Evolutionary conservation across 2,113 vertebrate genomes (phyloP).

Genomic region (Fregetta grallaria): DNA sequence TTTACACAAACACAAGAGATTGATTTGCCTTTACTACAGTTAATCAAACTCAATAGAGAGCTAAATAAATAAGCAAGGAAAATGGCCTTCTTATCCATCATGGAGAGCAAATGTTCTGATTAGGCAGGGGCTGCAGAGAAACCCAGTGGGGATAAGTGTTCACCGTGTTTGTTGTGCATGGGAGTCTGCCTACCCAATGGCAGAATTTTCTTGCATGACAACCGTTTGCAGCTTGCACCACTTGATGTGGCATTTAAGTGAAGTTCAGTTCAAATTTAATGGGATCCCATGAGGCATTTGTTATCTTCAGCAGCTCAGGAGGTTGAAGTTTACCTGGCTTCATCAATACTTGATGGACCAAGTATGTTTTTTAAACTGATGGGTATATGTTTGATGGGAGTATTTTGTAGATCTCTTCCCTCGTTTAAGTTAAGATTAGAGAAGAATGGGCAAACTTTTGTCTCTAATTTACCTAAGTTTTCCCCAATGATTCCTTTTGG

Average conservation of each 20-base stretch:
- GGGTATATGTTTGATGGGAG: not conserved
- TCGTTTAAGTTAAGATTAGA: not conserved
- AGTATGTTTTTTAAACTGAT: not conserved
- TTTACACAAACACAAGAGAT: slow-evolving; percentile 36
- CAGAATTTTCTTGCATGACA: slow-evolving; percentile 25
- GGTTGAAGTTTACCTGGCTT: not conserved
- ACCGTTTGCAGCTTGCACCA: not conserved
- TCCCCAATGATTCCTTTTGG: not conserved
- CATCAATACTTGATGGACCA: not conserved
- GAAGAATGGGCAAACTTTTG: not conserved
- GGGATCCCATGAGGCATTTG: not conserved
- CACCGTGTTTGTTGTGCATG: not conserved
- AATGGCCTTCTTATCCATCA: slow-evolving; percentile 45
- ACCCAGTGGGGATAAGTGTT: slow-evolving; percentile 30
- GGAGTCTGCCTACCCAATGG: not conserved
- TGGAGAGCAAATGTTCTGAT: slow-evolving; percentile 33
- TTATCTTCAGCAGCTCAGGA: not conserved
- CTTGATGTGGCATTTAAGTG: not conserved
- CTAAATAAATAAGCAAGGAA: slow-evolving; percentile 40
- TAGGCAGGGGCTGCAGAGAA: slow-evolving; percentile 28
- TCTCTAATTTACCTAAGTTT: not conserved
- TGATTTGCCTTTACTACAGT: slow-evolving; percentile 41
- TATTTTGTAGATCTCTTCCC: not conserved
- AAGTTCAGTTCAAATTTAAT: not conserved
- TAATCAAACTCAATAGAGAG: slow-evolving; percentile 36